Conservation (phyloP, 2,797 vertebrate genomes). For the Agapornis canus region DNA sequence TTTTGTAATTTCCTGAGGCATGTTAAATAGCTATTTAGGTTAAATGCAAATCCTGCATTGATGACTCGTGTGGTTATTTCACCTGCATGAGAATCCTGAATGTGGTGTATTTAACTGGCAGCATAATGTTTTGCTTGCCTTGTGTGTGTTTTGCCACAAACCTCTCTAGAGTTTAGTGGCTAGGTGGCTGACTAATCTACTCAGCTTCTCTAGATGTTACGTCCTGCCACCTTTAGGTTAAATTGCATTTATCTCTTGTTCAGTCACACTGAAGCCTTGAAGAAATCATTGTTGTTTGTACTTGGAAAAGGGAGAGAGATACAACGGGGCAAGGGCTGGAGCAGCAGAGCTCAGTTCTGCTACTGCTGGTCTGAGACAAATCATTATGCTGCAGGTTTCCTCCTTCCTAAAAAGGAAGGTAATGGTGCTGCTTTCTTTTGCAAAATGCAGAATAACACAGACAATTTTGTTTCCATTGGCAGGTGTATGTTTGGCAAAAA, state of each 20-base stretch:
- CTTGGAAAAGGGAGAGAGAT: not conserved
- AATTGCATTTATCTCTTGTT: not conserved
- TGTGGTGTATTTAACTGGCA: not conserved
- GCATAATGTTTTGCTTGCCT: not conserved
- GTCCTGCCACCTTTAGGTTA: not conserved
- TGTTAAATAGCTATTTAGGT: not conserved
- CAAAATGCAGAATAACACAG: not conserved
- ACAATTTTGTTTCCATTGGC: not conserved
- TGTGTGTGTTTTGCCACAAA: not conserved
- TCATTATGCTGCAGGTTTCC: not conserved
- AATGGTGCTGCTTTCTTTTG: not conserved
- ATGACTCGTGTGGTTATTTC: not conserved
- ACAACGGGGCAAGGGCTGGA: not conserved
- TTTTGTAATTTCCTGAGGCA: not conserved
- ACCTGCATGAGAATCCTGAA: not conserved
- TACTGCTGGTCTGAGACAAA: not conserved
- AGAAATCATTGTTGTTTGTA: not conserved
- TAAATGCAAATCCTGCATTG: not conserved
- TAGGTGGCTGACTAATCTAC: not conserved
- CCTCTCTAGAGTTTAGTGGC: not conserved
- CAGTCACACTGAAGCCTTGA: not conserved
- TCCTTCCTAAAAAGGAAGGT: not conserved
- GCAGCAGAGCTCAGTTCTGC: not conserved
- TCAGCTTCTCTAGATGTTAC: accelerated
- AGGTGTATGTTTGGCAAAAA: not conserved